phyloP scores from a whole-genome alignment of 1,140 invertebrate genomes.

The Brachionus asplanchnoidis region DNA sequence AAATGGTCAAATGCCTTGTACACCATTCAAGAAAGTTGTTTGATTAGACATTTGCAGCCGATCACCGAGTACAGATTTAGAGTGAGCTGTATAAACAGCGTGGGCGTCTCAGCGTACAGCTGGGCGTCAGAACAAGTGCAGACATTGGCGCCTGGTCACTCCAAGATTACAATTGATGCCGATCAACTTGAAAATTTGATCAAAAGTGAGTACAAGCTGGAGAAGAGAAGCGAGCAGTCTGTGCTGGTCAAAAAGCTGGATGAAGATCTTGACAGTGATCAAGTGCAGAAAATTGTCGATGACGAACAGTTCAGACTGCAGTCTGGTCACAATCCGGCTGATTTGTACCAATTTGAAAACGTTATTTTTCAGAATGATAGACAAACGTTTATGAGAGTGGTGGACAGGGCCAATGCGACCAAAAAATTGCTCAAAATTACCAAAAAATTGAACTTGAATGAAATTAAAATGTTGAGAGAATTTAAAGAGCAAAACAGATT shows the following conservation, averaged over 20 bases:
- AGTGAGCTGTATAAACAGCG: constrained; percentile 77
- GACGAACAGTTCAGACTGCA: constrained; percentile 5
- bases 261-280: background rate
- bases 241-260: constrained; percentile 1
- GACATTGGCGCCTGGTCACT: background rate
- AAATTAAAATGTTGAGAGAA: background rate
- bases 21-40: constrained; percentile 86
- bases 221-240: background rate
- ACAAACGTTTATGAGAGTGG: background rate
- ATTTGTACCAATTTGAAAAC: background rate
- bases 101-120: constrained; percentile 64
- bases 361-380: background rate
- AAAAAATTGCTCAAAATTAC: background rate
- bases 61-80: constrained; percentile 80
- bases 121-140: constrained; percentile 49
- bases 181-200: background rate
- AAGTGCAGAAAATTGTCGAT: background rate
- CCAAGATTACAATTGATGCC: constrained; percentile 4
- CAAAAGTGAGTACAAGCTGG: background rate
- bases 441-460: background rate
- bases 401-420: background rate
- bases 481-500: background rate
- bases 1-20: constrained; percentile 79
- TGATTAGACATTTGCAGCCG: constrained; percentile 71
- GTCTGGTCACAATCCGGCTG: background rate